Evolutionary conservation across 2,888 invertebrate species (phyloP), one percentile per base, ranked within the genome.

Genomic region (Caenorhabditis sp.): DNA sequence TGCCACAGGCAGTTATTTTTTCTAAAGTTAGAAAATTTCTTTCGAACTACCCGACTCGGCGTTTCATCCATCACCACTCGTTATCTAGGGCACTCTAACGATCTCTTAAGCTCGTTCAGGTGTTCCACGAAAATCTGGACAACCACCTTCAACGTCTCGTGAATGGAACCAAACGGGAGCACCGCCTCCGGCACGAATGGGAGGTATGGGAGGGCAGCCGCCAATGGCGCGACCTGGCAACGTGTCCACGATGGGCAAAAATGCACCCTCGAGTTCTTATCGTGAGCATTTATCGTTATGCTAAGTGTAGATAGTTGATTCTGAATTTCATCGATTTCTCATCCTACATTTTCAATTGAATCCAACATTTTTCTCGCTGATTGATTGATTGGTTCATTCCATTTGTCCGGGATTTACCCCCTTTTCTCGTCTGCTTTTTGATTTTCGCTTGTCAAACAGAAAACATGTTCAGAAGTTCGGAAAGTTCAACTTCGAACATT

Each of bases 221-320:
- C 79, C 83, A 14, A 75, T 66, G 58, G n/a, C 79, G 0, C 74
- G 83, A 6, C 77, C 76, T n/a, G n/a, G n/a, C n/a, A n/a, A n/a
- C 49, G 19, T 22, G 2, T 14, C 66, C 19, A 31, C n/a, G 19
- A 54, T 47, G 26, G 56, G 35, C 28, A 61, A 63, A 16, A 49
- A 56, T 35, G 54, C 24, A n/a, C 44, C 49, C 26, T 51, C 73
- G 44, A 47, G 38, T 49, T 70, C 79, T 41, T 44, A 83, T 69
- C 83, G 83, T 83, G 83, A 83, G 83, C 79, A 47, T 74, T 83
- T 79, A 64, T 70, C 70, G 28, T 69, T 72, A 70, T 81, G 63
- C 38, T 80, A 66, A 38, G 6, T 10, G 7, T 54, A 54, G 51
- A 22, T 38, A 59, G 38, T 35, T 56, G 0, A 19, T 35, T 58